phyloP scores from a whole-genome alignment of 2,113 vertebrate genomes.

The Tachysurus vachellii region DNA sequence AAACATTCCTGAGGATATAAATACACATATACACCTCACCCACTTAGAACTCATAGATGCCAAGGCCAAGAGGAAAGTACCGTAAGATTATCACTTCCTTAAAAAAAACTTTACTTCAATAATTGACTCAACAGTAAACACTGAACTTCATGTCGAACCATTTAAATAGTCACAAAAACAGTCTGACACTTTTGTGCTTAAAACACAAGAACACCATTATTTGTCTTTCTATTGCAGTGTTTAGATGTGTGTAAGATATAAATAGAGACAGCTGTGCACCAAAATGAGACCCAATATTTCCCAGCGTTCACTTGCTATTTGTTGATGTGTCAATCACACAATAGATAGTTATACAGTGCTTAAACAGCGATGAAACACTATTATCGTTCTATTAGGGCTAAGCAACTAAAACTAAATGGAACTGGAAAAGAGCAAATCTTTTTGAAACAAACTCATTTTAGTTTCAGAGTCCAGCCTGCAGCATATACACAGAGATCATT shows the following conservation, averaged over 20 bases:
- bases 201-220: conserved; percentile 5
- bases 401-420: conserved; percentile 14
- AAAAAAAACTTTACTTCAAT: neutral
- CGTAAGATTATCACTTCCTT: neutral
- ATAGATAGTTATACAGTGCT: conserved; percentile 14
- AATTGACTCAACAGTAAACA: neutral
- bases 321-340: conserved; percentile 28
- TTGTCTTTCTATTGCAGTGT: neutral
- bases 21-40: conserved; percentile 6
- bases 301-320: conserved; percentile 31
- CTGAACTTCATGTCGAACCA: neutral
- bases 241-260: conserved; percentile 8
- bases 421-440: conserved; percentile 11
- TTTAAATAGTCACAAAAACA: conserved; percentile 5
- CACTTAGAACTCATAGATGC: neutral
- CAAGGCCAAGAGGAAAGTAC: neutral
- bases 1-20: conserved; percentile 35
- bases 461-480: neutral
- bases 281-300: conserved; percentile 18
- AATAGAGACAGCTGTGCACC: conserved; percentile 18
- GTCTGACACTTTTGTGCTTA: conserved; percentile 12
- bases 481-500: conserved; percentile 18
- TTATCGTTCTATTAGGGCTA: neutral
- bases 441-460: conserved; percentile 21
- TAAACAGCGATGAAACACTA: neutral